These are phyloP conservation scores for Pseudeuparius sepicola DNA, from an alignment of 2,888 invertebrate species.

Conservation along the genomic window DNA sequence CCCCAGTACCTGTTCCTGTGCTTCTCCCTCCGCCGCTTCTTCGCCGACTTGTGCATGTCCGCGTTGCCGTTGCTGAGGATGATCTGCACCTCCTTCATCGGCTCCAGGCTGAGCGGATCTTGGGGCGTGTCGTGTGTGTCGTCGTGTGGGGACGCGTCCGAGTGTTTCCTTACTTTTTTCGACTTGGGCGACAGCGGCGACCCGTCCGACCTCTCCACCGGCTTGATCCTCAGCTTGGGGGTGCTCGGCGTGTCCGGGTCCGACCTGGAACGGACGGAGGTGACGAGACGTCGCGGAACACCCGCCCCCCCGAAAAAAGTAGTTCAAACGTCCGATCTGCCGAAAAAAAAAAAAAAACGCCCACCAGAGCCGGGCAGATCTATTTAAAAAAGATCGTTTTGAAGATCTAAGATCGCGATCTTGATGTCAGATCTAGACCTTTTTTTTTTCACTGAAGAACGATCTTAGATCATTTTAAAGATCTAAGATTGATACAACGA, in stretches of 20 bases:
- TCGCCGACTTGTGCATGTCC: slow-evolving; percentile 46
- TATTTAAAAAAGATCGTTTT: too few species aligned
- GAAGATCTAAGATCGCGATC: too few species aligned
- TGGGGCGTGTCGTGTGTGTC: too few species aligned
- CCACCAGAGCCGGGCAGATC: too few species aligned
- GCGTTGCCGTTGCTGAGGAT: slow-evolving; percentile 22
- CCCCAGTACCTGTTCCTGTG: slow-evolving; percentile 62
- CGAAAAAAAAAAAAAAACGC: too few species aligned
- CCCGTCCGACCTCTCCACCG: slow-evolving; percentile 27
- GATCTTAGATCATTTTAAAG: too few species aligned
- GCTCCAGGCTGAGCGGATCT: too few species aligned
- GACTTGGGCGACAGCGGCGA: background rate
- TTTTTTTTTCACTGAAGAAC: slow-evolving; percentile 4
- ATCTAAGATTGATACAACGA: too few species aligned
- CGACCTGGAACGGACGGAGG: too few species aligned
- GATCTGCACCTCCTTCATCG: slow-evolving; percentile 26
- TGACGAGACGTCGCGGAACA: slow-evolving; percentile 21
- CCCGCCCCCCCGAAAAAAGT: too few species aligned
- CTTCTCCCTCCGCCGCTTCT: slow-evolving; percentile 64
- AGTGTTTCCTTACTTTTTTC: background rate
- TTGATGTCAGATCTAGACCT: slow-evolving; percentile 15
- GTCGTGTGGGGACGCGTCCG: background rate
- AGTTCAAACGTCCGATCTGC: too few species aligned
- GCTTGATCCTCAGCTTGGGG: slow-evolving; percentile 38
- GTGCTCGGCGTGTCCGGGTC: slow-evolving; percentile 21